phyloP scores from a whole-genome alignment of 2,888 invertebrate species.

The Melanostoma scalare region DNA sequence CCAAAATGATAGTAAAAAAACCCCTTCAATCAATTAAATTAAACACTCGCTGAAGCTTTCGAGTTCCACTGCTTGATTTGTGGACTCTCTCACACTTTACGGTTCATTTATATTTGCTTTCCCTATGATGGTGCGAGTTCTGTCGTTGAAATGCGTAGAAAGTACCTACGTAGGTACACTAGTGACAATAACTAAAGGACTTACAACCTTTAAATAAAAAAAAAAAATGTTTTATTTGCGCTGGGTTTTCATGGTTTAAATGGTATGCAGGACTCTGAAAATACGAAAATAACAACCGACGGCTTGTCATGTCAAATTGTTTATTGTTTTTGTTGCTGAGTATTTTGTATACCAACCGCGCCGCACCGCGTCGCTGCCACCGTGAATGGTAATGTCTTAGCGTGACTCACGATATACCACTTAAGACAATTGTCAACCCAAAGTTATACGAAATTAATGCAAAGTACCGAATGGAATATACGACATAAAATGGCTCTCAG shows the following conservation, averaged over 20 bases:
- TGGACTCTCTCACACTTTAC: not conserved
- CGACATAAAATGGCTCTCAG: too few relatives aligned
- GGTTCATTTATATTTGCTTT: not conserved
- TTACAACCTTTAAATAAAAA: not conserved
- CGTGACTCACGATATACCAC: constrained; percentile 62
- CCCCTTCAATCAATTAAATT: not conserved
- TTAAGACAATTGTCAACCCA: constrained; percentile 56
- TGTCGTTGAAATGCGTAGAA: not conserved
- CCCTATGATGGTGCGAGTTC: too few relatives aligned
- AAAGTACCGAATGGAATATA: constrained; percentile 12
- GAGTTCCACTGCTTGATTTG: not conserved
- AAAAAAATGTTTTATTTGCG: not conserved
- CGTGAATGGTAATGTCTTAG: constrained; percentile 1
- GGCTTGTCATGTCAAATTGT: constrained; percentile 51
- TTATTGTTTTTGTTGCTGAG: constrained; percentile 21
- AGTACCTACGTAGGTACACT: not conserved
- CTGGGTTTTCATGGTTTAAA: not conserved
- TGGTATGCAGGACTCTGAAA: constrained; percentile 6
- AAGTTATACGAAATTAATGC: constrained; percentile 50
- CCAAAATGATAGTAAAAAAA: not conserved
- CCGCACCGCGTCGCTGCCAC: not conserved
- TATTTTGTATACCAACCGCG: not conserved
- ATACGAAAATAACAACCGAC: constrained; percentile 22
- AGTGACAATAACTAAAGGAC: not conserved
- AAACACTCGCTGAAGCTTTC: not conserved